phyloP scores from a whole-genome alignment of 2,113 vertebrate species.

The Alligator sinensis region DNA sequence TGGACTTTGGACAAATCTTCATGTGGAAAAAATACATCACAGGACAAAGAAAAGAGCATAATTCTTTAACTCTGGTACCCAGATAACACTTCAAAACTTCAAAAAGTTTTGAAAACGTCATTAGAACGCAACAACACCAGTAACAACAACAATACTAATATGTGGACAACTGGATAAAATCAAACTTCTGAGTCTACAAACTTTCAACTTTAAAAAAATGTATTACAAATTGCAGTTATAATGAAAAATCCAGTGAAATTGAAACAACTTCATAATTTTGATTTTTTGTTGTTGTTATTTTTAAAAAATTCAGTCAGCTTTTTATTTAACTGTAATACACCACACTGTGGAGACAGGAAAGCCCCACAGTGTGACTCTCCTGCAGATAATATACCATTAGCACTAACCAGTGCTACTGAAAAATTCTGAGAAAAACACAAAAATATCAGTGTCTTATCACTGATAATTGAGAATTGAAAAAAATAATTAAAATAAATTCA shows the following conservation, averaged over 20 bases:
- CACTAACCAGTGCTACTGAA: conserved; percentile 65
- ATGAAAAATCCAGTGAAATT: not conserved
- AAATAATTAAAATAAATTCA: conserved; percentile 21
- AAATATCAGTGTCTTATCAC: conserved; percentile 8
- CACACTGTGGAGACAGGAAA: not conserved
- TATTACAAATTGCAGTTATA: not conserved
- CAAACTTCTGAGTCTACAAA: not conserved
- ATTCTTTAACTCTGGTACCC: not conserved
- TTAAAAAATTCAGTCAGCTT: conserved; percentile 5
- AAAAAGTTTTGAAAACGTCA: not conserved
- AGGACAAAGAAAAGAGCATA: not conserved
- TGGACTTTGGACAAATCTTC: not conserved
- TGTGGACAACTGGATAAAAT: too few species aligned
- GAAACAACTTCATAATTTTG: not conserved
- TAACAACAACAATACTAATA: not conserved
- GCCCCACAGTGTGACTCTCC: not conserved
- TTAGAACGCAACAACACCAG: not conserved
- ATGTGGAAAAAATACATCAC: not conserved
- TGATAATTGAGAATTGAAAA: not conserved
- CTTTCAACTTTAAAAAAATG: not conserved
- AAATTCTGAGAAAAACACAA: conserved; percentile 34
- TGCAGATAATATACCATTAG: conserved; percentile 46
- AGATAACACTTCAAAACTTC: not conserved
- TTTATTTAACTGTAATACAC: not conserved
- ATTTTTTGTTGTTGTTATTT: conserved; percentile 19